These are phyloP conservation scores for Phenganax marumi DNA, from an alignment of 92 coral and sea anemone species.

Conservation along the genomic window DNA sequence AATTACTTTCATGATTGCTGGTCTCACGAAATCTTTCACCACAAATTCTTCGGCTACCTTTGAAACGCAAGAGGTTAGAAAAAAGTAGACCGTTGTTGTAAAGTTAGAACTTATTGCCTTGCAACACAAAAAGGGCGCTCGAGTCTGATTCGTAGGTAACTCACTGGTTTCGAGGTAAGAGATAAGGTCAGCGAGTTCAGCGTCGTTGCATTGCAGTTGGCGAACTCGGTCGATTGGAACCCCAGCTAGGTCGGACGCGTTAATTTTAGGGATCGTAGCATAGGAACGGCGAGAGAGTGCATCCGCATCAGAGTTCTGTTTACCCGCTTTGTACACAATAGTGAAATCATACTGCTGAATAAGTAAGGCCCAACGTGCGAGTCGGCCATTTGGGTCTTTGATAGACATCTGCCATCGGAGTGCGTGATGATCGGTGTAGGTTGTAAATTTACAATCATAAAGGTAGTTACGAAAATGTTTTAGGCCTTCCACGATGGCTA, in stretches of 20 bases:
- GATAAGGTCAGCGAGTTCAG: constrained; percentile 34
- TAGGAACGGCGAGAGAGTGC: constrained; percentile 37
- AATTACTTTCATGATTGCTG: no score
- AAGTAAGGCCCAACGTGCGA: constrained; percentile 33
- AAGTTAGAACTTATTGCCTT: constrained; percentile 33
- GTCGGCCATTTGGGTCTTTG: constrained; percentile 44
- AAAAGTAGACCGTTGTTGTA: constrained; percentile 36
- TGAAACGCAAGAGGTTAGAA: constrained; percentile 1
- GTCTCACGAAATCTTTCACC: no score
- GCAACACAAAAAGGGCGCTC: constrained; percentile 23
- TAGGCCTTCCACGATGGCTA: no score
- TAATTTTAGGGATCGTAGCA: background rate
- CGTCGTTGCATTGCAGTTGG: constrained; percentile 44
- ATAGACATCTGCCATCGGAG: constrained; percentile 37
- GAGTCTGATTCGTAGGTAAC: constrained; percentile 29
- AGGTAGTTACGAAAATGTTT: constrained; percentile 19
- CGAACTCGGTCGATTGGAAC: constrained; percentile 39
- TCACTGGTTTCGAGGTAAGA: constrained; percentile 36
- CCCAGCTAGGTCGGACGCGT: constrained; percentile 26
- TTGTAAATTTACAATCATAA: constrained; percentile 28
- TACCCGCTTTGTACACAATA: constrained; percentile 40
- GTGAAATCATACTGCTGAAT: constrained; percentile 44
- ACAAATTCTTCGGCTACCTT: background rate
- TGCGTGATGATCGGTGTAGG: constrained; percentile 29
- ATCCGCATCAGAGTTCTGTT: constrained; percentile 35